Conservation (phyloP, 2,888 invertebrate species). For the Morinoia aosen region DNA sequence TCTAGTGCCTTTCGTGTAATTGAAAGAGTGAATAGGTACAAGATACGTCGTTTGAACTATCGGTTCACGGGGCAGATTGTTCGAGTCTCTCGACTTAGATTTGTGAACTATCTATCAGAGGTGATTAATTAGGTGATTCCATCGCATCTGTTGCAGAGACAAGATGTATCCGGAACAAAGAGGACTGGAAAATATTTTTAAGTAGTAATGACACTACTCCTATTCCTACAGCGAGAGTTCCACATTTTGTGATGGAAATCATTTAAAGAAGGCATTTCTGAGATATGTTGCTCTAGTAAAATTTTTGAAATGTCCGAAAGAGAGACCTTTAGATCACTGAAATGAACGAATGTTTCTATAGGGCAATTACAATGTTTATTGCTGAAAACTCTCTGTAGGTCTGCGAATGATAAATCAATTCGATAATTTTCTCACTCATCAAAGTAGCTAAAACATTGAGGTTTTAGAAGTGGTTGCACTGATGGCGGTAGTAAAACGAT, state of each 20-base stretch:
- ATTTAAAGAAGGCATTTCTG: not conserved
- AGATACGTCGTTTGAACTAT: not conserved
- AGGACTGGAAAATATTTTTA: not conserved
- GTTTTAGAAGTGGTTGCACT: no score
- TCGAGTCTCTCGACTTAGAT: not conserved
- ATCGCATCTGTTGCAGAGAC: not conserved
- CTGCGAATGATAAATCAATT: no score
- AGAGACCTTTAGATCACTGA: not conserved
- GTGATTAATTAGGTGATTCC: not conserved
- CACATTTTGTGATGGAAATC: not conserved
- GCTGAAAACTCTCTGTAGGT: no score
- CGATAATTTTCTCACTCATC: not conserved
- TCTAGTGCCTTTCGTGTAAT: no score
- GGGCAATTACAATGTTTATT: no score
- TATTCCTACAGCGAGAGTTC: not conserved
- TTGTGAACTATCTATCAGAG: not conserved
- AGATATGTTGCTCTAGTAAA: not conserved
- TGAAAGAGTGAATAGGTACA: no score
- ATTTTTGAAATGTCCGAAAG: not conserved
- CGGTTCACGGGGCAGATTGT: not conserved
- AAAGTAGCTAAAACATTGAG: no score
- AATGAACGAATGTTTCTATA: no score
- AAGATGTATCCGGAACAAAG: not conserved
- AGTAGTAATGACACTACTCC: not conserved
- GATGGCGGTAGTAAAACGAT: no score